phyloP scores from a whole-genome alignment of 2,797 vertebrate species.

The Otus scops region DNA sequence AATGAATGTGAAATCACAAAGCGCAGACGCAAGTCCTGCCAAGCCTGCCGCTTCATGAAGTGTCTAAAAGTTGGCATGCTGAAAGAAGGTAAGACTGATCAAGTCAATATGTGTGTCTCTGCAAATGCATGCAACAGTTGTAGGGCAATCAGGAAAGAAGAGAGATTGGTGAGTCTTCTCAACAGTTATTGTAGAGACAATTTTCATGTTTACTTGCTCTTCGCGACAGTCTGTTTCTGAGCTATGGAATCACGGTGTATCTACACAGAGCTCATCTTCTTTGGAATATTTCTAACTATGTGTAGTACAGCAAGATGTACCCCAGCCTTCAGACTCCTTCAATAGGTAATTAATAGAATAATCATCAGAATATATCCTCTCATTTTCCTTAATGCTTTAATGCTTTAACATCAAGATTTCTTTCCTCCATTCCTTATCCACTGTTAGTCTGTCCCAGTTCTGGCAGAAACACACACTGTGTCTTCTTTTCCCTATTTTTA shows the following conservation, averaged over 20 bases:
- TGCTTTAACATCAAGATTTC: not conserved
- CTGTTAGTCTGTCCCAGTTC: not conserved
- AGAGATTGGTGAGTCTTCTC: not conserved
- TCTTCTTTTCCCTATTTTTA: not conserved
- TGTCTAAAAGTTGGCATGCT: constrained; percentile 99
- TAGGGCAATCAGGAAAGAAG: not conserved
- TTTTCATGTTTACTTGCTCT: not conserved
- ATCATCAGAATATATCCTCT: not conserved
- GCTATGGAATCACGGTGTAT: not conserved
- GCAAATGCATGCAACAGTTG: not conserved
- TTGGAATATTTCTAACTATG: not conserved
- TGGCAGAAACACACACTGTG: not conserved
- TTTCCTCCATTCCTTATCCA: not conserved
- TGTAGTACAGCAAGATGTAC: not conserved
- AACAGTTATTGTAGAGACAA: not conserved
- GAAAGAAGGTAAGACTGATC: constrained; percentile 91
- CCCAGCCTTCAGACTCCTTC: not conserved
- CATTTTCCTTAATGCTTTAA: not conserved
- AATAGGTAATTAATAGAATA: not conserved
- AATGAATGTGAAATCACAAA: constrained; percentile 99
- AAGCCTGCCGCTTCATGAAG: constrained; percentile 99
- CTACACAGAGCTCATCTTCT: not conserved
- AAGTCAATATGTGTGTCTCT: not conserved
- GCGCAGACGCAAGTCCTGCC: constrained; percentile 98
- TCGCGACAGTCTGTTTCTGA: not conserved